phyloP scores from a whole-genome alignment of 2,888 invertebrate genomes.

The Tenthredo scrophulariae region DNA sequence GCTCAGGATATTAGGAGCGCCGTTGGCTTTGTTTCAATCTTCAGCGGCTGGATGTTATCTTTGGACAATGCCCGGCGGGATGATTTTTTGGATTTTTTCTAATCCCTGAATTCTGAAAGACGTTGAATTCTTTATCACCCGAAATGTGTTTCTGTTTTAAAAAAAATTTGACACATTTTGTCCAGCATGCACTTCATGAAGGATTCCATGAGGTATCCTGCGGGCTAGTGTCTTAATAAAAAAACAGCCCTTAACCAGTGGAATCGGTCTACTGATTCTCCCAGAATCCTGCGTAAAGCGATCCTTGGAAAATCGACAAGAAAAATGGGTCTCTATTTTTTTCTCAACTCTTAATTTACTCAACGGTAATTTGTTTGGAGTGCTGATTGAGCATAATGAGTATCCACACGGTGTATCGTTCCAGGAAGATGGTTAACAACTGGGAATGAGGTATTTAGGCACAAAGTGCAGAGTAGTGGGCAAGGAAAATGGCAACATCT shows the following conservation, averaged over 20 bases:
- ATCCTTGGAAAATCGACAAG: too few species aligned
- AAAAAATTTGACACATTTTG: too few species aligned
- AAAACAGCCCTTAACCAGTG: background rate
- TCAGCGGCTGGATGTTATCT: background rate
- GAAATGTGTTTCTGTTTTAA: too few species aligned
- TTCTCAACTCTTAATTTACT: background rate
- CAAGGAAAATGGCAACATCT: constrained; percentile 30
- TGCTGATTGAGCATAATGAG: background rate
- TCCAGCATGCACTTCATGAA: too few species aligned
- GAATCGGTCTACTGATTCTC: too few species aligned
- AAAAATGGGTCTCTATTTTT: background rate
- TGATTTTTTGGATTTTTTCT: too few species aligned
- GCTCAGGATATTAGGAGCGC: background rate
- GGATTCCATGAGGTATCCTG: too few species aligned
- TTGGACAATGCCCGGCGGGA: background rate
- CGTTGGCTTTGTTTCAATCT: background rate
- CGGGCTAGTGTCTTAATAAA: background rate
- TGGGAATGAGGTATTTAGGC: constrained; percentile 1
- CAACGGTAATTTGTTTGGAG: background rate
- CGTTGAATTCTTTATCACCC: too few species aligned
- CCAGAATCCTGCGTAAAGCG: too few species aligned
- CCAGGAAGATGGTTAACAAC: background rate
- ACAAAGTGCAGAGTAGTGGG: background rate
- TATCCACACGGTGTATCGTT: background rate
- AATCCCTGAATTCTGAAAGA: too few species aligned